Evolutionary conservation across 2,888 invertebrate species (phyloP).

Genomic region (Parnassius apollo): DNA sequence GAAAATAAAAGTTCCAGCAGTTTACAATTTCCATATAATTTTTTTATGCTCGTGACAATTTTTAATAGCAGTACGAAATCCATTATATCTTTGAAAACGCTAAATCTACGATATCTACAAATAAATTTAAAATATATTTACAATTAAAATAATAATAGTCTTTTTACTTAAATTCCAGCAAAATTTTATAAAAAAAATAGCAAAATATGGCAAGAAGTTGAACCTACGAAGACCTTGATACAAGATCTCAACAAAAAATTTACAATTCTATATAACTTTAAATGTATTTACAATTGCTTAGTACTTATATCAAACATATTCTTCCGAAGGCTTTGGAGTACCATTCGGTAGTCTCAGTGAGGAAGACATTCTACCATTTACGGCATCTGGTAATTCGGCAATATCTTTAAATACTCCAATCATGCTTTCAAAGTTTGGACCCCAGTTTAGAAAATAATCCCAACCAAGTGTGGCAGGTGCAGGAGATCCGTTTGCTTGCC

Average conservation of each 20-base stretch:
- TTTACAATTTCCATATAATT: no score
- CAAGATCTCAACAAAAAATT: conserved; percentile 66
- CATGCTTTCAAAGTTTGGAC: conserved; percentile 96
- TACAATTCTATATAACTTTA: conserved; percentile 32
- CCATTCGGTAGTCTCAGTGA: conserved; percentile 88
- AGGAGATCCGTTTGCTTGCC: conserved; percentile 90
- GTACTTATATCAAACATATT: conserved; percentile 85
- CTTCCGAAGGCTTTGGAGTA: conserved; percentile 93
- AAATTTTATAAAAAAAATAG: conserved; percentile 39
- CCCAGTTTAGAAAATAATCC: conserved; percentile 98
- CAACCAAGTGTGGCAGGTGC: conserved; percentile 91
- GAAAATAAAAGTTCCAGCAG: no score
- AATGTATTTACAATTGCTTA: conserved; percentile 37
- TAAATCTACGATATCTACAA: conserved; percentile 30
- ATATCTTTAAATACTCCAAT: conserved; percentile 98
- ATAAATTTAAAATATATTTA: conserved; percentile 39
- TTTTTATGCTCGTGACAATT: no score
- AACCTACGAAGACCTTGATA: conserved; percentile 72
- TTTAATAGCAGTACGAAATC: not conserved
- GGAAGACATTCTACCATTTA: conserved; percentile 86
- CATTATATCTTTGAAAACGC: conserved; percentile 28
- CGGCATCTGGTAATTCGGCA: conserved; percentile 94
- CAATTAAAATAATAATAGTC: conserved; percentile 44
- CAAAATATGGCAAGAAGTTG: conserved; percentile 76
- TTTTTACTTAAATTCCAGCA: conserved; percentile 19